Conservation (phyloP, 2,888 invertebrate species). For the Lasioglossum pauxillum region DNA sequence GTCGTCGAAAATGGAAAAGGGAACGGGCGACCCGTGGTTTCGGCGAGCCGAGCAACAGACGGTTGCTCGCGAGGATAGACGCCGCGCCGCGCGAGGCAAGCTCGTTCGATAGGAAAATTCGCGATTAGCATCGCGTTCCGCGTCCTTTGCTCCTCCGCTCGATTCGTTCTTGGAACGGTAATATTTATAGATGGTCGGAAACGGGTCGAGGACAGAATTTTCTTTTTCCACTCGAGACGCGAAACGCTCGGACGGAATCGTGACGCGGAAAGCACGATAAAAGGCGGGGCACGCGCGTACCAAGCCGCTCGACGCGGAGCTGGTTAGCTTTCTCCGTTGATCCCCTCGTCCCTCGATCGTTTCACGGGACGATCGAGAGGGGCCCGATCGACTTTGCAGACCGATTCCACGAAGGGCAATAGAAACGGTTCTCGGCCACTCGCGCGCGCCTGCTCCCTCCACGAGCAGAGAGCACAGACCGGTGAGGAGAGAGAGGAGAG, state of each 20-base stretch:
- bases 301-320: neutral
- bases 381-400: neutral
- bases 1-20: neutral
- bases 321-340: neutral
- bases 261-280: conserved; percentile 7
- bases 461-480: neutral
- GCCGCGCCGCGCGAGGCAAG: neutral
- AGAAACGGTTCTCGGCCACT: neutral
- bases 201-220: conserved; percentile 44
- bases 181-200: conserved; percentile 37
- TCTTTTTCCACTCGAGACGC: conserved; percentile 27
- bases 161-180: conserved; percentile 26
- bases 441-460: neutral
- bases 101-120: conserved; percentile 19
- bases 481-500: neutral
- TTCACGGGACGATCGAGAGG: neutral
- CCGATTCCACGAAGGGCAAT: neutral
- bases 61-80: neutral
- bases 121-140: conserved; percentile 22
- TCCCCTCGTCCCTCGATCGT: neutral
- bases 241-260: conserved; percentile 19
- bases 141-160: conserved; percentile 14
- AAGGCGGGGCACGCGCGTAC: neutral
- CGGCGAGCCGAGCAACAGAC: neutral
- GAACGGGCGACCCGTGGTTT: neutral